Evolutionary conservation across 2,113 vertebrate genomes (phyloP), one percentile per base, ranked within the genome.

Genomic region (Acrocephalus arundinaceus): DNA sequence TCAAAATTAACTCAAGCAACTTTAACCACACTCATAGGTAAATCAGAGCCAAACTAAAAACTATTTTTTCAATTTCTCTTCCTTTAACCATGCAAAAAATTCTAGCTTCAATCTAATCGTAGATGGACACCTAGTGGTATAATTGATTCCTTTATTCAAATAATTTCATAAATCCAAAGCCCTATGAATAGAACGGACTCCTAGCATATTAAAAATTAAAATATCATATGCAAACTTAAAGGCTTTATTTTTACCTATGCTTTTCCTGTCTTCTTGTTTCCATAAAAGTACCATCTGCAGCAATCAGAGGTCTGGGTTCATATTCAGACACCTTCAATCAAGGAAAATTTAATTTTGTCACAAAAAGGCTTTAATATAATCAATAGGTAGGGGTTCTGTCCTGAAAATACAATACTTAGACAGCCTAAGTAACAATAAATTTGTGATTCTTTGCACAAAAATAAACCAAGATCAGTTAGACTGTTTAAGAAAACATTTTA

Each of bases 81-180:
- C 43, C 67, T 86, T 72, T 58, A 54, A 41, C 28, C n/a, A 48
- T 2, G 3, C 8, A 83, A 83, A 72, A 86, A 39, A 3, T 30
- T 82, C 52, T 24, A 67, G 17, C 24, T 89, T 62, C 62, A 76
- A 46, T 80, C 76, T 86, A 91, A 80, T n/a, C 30, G 0, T 72
- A 96, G 85, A 86, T 67, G 48, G 93, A 91, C 93, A 94, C 46
- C 90, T 94, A 94, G 93, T 89, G 80, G 93, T 75, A 6, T 16
- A 89, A 89, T 17, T 46, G 24, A 73, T 28, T 76, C 31, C 2
- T 73, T 85, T 77, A 68, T 68, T 54, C 28, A 59, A 77, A 48
- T 9, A 79, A 30, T 43, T 86, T 58, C 10, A 70, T 67, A 76
- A 63, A 72, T 72, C 65, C 24, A 86, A 86, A 79, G 13, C 5